Base-by-base conservation (phyloP, 2,888 invertebrate species). In the Phyllotreta striolata region DNA sequence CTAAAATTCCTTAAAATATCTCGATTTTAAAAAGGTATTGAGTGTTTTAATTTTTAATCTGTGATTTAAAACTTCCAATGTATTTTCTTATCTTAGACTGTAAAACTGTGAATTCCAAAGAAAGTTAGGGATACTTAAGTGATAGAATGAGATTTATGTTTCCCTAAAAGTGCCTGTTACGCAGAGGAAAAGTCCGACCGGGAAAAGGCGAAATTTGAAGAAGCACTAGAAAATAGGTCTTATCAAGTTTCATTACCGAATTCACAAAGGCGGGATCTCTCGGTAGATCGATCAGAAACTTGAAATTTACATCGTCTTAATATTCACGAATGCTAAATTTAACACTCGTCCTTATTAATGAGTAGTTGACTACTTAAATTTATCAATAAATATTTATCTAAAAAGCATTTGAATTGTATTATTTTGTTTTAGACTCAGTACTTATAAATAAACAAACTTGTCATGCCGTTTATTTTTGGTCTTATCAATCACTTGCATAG, bases 71-170 rank as follows among this genome's bases (percentile, higher is more conserved):
- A 65, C 46, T 58, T 69, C 41, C 40, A 55, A 59, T 55, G 58
- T 64, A 64, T 59, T 55, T 63, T 64, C 63, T 63, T 63, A 64
- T 64, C 59, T 49, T 46, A 41, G 49, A 54, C 49, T 57, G 58
- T 59, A 54, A 55, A 63, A 59, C 46, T 63, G 63, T 55, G 63
- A 63, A 59, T 63, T 46, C 55, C 55, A 59, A 49, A 40, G 58
- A 59, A 59, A 64, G 55, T 64, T 54, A 9, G 47, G 52, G 55
- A 59, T 13, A 38, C 55, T 56, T 43, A 35, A 47, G 49, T 55
- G 62, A 62, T 55, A 59, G 59, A 59, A 59, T 39, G 55, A 59
- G 63, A 64, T 64, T 64, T 64, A 64, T 64, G 63, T 55, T 35
- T 59, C 54, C 37, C 43, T 60, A 47, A 46, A 59, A 64, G 59